A percentile compares a stretch with the other conserved stretches of the same genome.
These are phyloP conservation scores for Antigone vipio DNA, from an alignment of 2,113 vertebrate species.

Conservation along the genomic window DNA sequence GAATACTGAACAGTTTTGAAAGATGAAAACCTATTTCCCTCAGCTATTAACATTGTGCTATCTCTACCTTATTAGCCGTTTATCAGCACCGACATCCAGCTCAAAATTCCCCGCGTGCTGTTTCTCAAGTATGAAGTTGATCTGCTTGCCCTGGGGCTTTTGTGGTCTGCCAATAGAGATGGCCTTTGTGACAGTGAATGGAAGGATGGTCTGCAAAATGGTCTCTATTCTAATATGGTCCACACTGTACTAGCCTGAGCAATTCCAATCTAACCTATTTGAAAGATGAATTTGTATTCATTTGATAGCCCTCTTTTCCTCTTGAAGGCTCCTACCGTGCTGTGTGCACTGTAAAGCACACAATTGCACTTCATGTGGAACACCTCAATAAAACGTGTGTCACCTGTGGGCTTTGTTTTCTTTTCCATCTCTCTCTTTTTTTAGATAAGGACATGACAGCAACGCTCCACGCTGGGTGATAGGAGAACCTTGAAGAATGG, in stretches of 20 bases:
- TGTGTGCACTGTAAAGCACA: conserved; percentile 54
- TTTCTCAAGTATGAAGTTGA: background rate
- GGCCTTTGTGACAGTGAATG: conserved; percentile 19
- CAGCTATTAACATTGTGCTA: background rate
- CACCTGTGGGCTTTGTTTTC: conserved; percentile 69
- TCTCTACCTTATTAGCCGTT: background rate
- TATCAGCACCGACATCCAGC: background rate
- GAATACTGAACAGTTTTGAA: background rate
- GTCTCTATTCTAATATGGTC: conserved; percentile 39
- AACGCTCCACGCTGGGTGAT: conserved; percentile 43
- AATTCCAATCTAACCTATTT: conserved; percentile 43
- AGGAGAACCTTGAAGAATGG: conserved; percentile 66
- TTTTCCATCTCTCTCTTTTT: conserved; percentile 57
- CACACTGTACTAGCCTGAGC: background rate
- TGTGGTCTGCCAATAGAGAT: background rate
- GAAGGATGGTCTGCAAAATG: conserved; percentile 9
- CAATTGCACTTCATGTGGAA: conserved; percentile 61
- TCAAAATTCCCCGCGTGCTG: background rate
- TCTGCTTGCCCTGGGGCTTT: background rate
- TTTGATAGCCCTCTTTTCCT: conserved; percentile 55
- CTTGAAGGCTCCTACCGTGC: conserved; percentile 47
- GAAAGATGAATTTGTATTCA: conserved; percentile 63
- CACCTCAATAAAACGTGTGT: conserved; percentile 66
- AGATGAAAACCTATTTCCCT: background rate
- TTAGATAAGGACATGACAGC: conserved; percentile 62